These are phyloP conservation scores for Papilio dardanus DNA, from an alignment of 1,140 invertebrate species.

Conservation along the genomic window DNA sequence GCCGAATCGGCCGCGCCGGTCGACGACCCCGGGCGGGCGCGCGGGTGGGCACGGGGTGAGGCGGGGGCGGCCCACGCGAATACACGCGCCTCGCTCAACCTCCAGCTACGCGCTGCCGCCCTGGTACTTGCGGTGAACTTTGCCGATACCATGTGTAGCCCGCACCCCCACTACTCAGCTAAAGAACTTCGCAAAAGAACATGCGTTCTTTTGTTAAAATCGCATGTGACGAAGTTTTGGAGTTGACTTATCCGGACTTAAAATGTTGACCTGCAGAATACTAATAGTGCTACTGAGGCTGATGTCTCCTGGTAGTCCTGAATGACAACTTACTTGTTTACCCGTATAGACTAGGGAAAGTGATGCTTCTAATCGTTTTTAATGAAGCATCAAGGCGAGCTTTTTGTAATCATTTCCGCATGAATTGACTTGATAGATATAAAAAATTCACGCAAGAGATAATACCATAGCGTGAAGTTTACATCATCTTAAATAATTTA, in stretches of 20 bases:
- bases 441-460: background rate
- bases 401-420: background rate
- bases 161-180: conserved; percentile 31
- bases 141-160: conserved; percentile 50
- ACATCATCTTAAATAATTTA: background rate
- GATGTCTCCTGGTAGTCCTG: background rate
- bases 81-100: conserved; percentile 75
- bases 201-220: conserved; percentile 25
- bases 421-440: background rate
- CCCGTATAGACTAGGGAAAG: background rate
- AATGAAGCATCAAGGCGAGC: background rate
- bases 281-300: background rate
- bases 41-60: conserved; percentile 45
- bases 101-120: conserved; percentile 66
- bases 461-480: background rate
- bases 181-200: conserved; percentile 2
- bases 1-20: conserved; percentile 75
- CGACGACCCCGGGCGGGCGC: conserved; percentile 60
- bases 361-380: background rate
- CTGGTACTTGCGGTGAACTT: conserved; percentile 69
- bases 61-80: conserved; percentile 77
- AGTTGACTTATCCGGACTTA: background rate
- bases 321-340: background rate
- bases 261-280: background rate
- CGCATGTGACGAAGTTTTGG: conserved; percentile 26